Conservation (phyloP, 2,797 vertebrate genomes). For the Falco biarmicus region DNA sequence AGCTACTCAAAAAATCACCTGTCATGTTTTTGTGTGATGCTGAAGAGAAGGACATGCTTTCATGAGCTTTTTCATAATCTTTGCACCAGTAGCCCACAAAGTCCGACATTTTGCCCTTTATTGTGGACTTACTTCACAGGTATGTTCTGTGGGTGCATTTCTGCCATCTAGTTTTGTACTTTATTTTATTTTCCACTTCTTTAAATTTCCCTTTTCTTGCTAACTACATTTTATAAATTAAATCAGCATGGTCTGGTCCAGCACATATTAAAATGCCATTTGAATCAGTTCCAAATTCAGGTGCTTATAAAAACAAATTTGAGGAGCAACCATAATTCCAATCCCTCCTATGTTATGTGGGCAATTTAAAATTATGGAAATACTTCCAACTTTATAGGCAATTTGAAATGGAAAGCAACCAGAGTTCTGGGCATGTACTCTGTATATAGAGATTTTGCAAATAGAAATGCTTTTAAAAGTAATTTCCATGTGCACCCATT, state of each 20-base stretch:
- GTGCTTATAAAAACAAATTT: slow-evolving; percentile 75
- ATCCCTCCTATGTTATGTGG: slow-evolving; percentile 53
- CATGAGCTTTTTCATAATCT: not conserved
- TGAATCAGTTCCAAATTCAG: slow-evolving; percentile 65
- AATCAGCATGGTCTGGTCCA: slow-evolving; percentile 41
- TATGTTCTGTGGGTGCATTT: not conserved
- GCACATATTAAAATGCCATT: slow-evolving; percentile 31
- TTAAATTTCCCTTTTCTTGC: slow-evolving; percentile 23
- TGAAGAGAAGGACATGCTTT: not conserved
- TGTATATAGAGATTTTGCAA: slow-evolving; percentile 58
- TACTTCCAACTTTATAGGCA: slow-evolving; percentile 70
- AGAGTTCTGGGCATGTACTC: slow-evolving; percentile 11
- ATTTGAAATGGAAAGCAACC: slow-evolving; percentile 72
- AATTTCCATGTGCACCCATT: slow-evolving; percentile 67
- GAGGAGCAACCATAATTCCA: slow-evolving; percentile 55
- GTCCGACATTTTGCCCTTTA: not conserved
- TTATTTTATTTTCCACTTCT: slow-evolving; percentile 23
- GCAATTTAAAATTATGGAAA: slow-evolving; percentile 71
- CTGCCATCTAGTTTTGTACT: not conserved
- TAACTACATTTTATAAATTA: slow-evolving; percentile 52
- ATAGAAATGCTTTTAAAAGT: slow-evolving; percentile 59
- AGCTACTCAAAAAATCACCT: not conserved
- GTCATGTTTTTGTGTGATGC: not conserved
- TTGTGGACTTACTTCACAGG: not conserved
- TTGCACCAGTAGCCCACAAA: not conserved